Evolutionary conservation across 2,888 invertebrate genomes (phyloP).

Genomic region (Lasioglossum marginatum): DNA sequence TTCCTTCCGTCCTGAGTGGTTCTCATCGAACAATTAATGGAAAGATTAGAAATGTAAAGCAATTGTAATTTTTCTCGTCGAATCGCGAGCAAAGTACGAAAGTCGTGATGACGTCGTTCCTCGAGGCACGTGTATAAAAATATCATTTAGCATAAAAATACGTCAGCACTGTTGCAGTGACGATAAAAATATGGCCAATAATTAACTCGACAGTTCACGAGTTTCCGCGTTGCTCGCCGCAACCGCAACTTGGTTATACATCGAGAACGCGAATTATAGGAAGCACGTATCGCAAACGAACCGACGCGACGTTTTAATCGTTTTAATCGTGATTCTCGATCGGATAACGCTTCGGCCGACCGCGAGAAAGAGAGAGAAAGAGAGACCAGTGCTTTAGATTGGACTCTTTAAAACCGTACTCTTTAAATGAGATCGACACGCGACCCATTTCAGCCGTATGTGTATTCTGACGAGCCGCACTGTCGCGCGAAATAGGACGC

Average conservation of each 20-base stretch:
- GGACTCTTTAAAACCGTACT: slow-evolving; percentile 33
- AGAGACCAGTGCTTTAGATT: not conserved
- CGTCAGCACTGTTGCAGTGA: not conserved
- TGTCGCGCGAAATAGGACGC: slow-evolving; percentile 44
- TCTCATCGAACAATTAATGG: not conserved
- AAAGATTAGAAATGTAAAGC: not conserved
- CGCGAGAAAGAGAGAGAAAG: not conserved
- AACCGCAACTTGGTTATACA: not conserved
- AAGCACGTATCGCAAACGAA: not conserved
- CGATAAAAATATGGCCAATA: not conserved
- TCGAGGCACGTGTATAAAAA: not conserved
- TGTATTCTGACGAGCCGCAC: not conserved
- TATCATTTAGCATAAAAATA: not conserved
- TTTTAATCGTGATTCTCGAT: not conserved
- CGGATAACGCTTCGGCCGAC: not conserved
- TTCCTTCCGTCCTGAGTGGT: not conserved
- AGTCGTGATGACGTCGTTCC: not conserved
- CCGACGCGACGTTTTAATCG: not conserved
- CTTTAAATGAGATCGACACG: slow-evolving; percentile 40
- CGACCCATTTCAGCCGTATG: slow-evolving; percentile 49
- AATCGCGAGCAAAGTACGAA: too few species aligned
- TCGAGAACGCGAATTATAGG: not conserved
- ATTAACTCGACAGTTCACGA: not conserved
- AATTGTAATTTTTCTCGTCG: too few species aligned
- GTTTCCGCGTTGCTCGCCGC: not conserved